Conservation (phyloP, 2,888 invertebrate genomes). For the Entomobrya proxima region DNA sequence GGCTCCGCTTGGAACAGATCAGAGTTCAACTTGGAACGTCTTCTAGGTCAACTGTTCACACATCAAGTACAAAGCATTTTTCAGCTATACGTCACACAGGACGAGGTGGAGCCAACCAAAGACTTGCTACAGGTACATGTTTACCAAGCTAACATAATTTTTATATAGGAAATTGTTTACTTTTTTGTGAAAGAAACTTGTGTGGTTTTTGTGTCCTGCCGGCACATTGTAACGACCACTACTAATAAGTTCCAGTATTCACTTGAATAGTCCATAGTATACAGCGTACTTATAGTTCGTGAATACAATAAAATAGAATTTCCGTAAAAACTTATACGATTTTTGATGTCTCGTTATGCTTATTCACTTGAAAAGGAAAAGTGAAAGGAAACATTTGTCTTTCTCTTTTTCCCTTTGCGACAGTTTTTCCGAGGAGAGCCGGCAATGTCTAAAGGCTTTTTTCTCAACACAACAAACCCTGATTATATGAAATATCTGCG, state of each 20-base stretch:
- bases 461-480: conserved; percentile 78
- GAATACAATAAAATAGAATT: neutral
- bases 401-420: conserved; percentile 70
- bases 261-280: too few relatives aligned
- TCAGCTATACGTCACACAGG: conserved; percentile 77
- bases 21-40: conserved; percentile 76
- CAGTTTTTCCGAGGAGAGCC: conserved; percentile 79
- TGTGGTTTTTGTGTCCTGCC: neutral
- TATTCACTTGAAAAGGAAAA: neutral
- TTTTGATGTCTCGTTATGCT: neutral
- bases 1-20: conserved; percentile 75
- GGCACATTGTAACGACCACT: too few relatives aligned
- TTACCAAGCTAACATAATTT: neutral
- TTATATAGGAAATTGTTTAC: neutral
- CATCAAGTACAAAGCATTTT: conserved; percentile 78
- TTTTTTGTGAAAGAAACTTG: too few relatives aligned
- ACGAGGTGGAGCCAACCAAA: conserved; percentile 78
- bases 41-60: conserved; percentile 76
- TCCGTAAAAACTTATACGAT: neutral
- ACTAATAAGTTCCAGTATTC: too few relatives aligned
- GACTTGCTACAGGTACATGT: conserved; percentile 79
- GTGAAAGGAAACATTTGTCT: conserved; percentile 53
- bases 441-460: conserved; percentile 78
- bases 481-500: conserved; percentile 77
- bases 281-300: too few relatives aligned